A percentile compares a stretch with the other conserved stretches of the same genome.
Conservation (phyloP, 2,113 vertebrate species). For the Stegostoma tigrinum region DNA sequence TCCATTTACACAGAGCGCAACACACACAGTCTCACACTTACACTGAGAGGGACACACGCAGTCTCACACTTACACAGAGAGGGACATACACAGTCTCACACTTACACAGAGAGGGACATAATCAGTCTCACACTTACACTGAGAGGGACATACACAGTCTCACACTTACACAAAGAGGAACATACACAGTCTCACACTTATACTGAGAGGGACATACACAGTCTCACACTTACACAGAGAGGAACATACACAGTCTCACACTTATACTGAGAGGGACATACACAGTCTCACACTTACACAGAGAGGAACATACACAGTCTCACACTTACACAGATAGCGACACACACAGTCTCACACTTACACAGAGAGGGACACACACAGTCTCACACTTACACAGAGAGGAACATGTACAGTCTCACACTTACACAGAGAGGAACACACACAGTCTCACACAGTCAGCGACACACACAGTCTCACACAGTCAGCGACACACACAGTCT, state of each 20-base stretch:
- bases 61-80: too few relatives aligned
- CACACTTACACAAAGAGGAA: too few relatives aligned
- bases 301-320: too few relatives aligned
- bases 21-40: background rate
- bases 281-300: background rate
- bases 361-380: too few relatives aligned
- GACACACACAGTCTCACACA: background rate
- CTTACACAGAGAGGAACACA: background rate
- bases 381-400: background rate
- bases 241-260: background rate
- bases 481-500: background rate
- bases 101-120: background rate
- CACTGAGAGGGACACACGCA: too few relatives aligned
- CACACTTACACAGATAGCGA: too few relatives aligned
- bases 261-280: too few relatives aligned
- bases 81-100: background rate
- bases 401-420: too few relatives aligned
- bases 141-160: background rate
- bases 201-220: background rate
- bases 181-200: background rate
- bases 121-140: background rate
- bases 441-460: background rate
- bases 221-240: background rate
- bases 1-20: background rate
- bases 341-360: too few relatives aligned